A percentile compares a stretch with the other conserved stretches of the same genome.
These are phyloP conservation scores for Myopa tessellatipennis DNA, from an alignment of 2,888 invertebrate genomes.

Conservation along the genomic window DNA sequence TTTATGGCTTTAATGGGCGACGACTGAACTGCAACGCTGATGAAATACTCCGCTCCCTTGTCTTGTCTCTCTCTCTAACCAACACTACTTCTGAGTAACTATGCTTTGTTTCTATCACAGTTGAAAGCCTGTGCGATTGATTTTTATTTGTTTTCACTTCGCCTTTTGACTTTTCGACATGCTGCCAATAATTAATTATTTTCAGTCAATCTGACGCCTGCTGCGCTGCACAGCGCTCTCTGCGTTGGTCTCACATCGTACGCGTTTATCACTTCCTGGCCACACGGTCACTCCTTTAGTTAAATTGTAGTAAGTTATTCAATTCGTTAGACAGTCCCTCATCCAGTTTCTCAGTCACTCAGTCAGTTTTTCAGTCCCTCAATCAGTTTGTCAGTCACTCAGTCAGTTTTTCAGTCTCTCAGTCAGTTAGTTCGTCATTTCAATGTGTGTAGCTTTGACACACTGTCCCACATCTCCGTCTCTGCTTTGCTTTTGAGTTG, in stretches of 20 bases:
- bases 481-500: not conserved
- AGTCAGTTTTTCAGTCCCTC: not conserved
- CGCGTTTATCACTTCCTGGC: not conserved
- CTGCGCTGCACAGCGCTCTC: not conserved
- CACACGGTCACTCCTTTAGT: not conserved
- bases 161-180: slow-evolving; percentile 16
- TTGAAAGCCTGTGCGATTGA: not conserved
- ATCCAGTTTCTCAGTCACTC: not conserved
- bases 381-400: not conserved
- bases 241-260: not conserved
- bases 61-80: not conserved
- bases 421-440: too few species aligned
- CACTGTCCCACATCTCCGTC: not conserved
- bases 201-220: not conserved
- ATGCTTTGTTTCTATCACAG: not conserved
- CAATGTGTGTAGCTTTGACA: not conserved
- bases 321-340: not conserved
- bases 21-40: not conserved
- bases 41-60: too few species aligned
- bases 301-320: not conserved
- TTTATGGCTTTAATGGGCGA: too few species aligned
- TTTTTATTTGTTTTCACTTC: slow-evolving; percentile 21
- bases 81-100: not conserved
- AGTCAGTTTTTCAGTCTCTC: not conserved
- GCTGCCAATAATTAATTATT: slow-evolving; percentile 23